A percentile compares a stretch with the other conserved stretches of the same genome.
Conservation (phyloP, 2,797 vertebrate genomes). For the Discoglossus pictus region DNA sequence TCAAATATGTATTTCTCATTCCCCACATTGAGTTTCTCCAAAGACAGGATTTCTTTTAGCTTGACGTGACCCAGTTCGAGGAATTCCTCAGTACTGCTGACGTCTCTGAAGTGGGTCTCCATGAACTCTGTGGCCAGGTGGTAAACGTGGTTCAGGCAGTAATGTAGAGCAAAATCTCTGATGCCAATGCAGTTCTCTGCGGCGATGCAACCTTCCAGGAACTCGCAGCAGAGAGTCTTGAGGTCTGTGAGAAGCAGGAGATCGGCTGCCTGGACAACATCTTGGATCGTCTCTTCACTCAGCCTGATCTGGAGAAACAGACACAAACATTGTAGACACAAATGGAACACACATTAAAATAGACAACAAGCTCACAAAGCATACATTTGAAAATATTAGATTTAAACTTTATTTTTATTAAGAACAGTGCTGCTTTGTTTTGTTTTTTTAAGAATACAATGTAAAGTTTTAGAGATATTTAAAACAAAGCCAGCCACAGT, state of each 20-base stretch:
- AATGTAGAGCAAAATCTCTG: constrained; percentile 92
- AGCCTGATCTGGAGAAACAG: constrained; percentile 80
- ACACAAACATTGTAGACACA: neutral
- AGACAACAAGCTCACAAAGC: too few relatives aligned
- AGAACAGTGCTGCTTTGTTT: too few relatives aligned
- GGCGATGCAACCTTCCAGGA: constrained; percentile 92
- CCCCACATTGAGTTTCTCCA: constrained; percentile 96
- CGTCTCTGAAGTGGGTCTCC: constrained; percentile 95
- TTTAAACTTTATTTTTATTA: too few relatives aligned
- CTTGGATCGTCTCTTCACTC: constrained; percentile 96
- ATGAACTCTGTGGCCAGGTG: constrained; percentile 92
- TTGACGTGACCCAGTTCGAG: constrained; percentile 84
- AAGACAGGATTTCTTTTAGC: constrained; percentile 87
- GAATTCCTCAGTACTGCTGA: constrained; percentile 90
- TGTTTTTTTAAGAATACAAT: too few relatives aligned
- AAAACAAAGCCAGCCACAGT: too few relatives aligned
- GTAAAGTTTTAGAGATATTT: too few relatives aligned
- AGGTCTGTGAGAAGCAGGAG: constrained; percentile 94
- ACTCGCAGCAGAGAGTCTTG: constrained; percentile 94
- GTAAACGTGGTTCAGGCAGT: constrained; percentile 92
- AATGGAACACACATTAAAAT: too few relatives aligned
- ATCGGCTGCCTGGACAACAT: constrained; percentile 95
- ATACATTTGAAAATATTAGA: too few relatives aligned
- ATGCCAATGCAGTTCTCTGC: constrained; percentile 98
- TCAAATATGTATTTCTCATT: constrained; percentile 94